Conservation (phyloP, 2,888 invertebrate genomes). For the Cantharis lateralis region DNA sequence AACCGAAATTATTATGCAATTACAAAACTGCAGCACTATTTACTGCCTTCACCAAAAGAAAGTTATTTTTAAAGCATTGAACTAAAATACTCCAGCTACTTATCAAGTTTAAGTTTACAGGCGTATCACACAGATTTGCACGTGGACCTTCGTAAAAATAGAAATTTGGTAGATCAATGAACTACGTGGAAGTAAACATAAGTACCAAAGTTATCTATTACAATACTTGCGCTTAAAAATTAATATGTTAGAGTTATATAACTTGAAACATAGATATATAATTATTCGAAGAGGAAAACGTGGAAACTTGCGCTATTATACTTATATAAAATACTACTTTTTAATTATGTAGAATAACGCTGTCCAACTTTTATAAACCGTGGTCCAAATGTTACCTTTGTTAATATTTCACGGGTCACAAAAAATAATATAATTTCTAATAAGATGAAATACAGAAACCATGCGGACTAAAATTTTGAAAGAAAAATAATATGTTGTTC, state of each 20-base stretch:
- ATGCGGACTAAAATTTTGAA: too few species aligned
- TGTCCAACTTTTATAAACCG: too few species aligned
- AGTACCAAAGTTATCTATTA: not conserved
- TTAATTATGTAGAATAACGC: too few species aligned
- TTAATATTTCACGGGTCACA: too few species aligned
- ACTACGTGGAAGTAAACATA: slow-evolving; percentile 14
- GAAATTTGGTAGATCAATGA: slow-evolving; percentile 30
- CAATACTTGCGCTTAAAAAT: not conserved
- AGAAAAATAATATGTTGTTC: too few species aligned
- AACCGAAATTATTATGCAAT: not conserved
- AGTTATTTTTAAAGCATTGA: slow-evolving; percentile 3
- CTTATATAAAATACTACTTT: too few species aligned
- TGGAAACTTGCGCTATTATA: not conserved
- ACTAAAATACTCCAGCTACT: slow-evolving; percentile 9
- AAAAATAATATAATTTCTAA: too few species aligned
- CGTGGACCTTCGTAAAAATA: slow-evolving; percentile 32
- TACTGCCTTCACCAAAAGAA: not conserved
- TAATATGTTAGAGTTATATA: not conserved
- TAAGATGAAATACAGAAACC: too few species aligned
- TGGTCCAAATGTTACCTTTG: too few species aligned
- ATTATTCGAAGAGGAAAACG: not conserved
- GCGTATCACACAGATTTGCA: slow-evolving; percentile 24
- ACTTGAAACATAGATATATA: not conserved
- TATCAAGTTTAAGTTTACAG: slow-evolving; percentile 19
- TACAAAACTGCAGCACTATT: not conserved